Evolutionary conservation across 2,113 vertebrate genomes (phyloP).

Genomic region (Amazona vittata): DNA sequence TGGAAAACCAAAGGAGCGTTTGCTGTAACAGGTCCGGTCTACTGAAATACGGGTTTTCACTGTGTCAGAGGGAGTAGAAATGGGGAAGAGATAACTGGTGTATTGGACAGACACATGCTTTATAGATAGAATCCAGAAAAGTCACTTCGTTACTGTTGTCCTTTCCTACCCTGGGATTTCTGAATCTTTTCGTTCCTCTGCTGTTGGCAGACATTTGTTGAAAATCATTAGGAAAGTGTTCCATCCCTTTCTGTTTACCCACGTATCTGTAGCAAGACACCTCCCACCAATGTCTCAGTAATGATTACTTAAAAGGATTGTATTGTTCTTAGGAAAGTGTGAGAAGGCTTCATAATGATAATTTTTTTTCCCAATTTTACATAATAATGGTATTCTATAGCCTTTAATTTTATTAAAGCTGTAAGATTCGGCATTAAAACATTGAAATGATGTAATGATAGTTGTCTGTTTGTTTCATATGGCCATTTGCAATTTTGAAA

Average conservation of each 20-base stretch:
- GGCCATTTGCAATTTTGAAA: background rate
- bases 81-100: background rate
- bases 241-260: background rate
- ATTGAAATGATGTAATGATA: background rate
- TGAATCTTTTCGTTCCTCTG: background rate
- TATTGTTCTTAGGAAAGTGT: background rate
- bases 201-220: background rate
- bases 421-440: background rate
- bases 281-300: background rate
- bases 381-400: background rate
- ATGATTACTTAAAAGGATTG: background rate
- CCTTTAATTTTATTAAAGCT: background rate
- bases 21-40: background rate
- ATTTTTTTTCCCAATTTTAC: background rate
- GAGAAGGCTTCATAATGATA: background rate
- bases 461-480: background rate
- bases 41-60: fast-evolving
- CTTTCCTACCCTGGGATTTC: background rate
- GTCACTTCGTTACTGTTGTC: background rate
- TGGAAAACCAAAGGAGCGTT: background rate
- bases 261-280: background rate
- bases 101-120: background rate
- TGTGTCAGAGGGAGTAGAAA: background rate
- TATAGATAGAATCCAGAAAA: background rate
- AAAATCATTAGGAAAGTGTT: background rate